These are phyloP conservation scores for Scaeva pyrastri DNA, from an alignment of 2,888 invertebrate genomes.

Conservation along the genomic window DNA sequence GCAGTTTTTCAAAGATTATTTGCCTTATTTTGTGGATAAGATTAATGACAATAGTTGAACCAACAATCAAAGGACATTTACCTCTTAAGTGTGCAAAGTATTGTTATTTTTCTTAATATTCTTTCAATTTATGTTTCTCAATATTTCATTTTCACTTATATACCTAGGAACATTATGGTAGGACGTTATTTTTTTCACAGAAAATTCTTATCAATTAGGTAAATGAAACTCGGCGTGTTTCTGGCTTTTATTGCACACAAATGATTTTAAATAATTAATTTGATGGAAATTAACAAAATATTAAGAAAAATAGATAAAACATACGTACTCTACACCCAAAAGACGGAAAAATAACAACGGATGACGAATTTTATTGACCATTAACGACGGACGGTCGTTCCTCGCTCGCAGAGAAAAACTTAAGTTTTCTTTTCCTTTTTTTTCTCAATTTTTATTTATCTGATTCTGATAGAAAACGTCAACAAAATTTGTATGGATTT, in stretches of 20 bases:
- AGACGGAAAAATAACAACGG: slow-evolving; percentile 47
- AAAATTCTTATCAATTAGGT: background rate
- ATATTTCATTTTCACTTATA: slow-evolving; percentile 2
- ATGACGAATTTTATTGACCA: slow-evolving; percentile 27
- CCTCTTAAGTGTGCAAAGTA: slow-evolving; percentile 50
- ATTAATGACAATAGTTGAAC: slow-evolving; percentile 23
- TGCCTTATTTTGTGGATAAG: background rate
- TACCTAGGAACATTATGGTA: background rate
- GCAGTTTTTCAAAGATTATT: background rate
- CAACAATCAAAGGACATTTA: slow-evolving; percentile 36
- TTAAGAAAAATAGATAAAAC: slow-evolving; percentile 20
- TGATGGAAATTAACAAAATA: background rate
- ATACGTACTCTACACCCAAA: slow-evolving; percentile 67
- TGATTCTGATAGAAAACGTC: slow-evolving; percentile 45
- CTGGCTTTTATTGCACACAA: background rate
- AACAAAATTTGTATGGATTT: slow-evolving; percentile 44
- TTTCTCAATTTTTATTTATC: too few species aligned
- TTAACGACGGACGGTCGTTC: slow-evolving; percentile 10
- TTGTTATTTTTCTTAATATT: slow-evolving; percentile 24
- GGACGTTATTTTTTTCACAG: background rate
- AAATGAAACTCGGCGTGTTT: background rate
- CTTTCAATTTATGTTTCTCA: background rate
- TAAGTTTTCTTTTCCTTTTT: slow-evolving; percentile 14
- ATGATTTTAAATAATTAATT: background rate
- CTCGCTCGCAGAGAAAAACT: slow-evolving; percentile 25